Percentiles rank a stretch among this genome's conserved stretches.
phyloP scores from a whole-genome alignment of 2,888 invertebrate genomes.

The Dilophus febrilis region DNA sequence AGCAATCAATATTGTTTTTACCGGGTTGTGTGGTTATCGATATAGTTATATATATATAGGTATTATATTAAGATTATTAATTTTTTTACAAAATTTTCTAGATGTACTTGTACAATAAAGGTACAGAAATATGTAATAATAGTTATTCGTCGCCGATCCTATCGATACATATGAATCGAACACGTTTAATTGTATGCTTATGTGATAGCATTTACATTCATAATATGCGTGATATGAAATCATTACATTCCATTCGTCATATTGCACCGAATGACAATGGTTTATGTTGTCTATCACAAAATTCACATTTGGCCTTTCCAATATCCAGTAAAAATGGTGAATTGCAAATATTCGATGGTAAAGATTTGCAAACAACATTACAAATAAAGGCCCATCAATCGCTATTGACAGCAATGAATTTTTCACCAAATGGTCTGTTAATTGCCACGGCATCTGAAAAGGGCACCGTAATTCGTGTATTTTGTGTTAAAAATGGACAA shows the following conservation, averaged over 20 bases:
- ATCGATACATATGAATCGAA: constrained; percentile 28
- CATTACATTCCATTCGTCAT: constrained; percentile 26
- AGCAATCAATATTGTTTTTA: too few species aligned
- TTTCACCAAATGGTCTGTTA: constrained; percentile 25
- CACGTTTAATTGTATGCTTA: constrained; percentile 22
- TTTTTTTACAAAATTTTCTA: constrained; percentile 2
- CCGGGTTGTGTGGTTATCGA: too few species aligned
- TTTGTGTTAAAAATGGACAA: constrained; percentile 28
- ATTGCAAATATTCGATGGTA: constrained; percentile 26
- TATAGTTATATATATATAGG: too few species aligned
- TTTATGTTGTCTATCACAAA: constrained; percentile 25
- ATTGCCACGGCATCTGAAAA: constrained; percentile 29
- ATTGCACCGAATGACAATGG: constrained; percentile 25
- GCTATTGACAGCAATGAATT: constrained; percentile 24
- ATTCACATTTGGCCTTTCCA: constrained; percentile 29
- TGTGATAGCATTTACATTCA: constrained; percentile 29
- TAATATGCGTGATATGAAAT: constrained; percentile 29
- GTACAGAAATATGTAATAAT: constrained; percentile 29
- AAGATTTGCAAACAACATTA: constrained; percentile 19
- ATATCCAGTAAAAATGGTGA: constrained; percentile 19
- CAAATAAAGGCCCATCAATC: constrained; percentile 27
- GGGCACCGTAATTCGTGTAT: constrained; percentile 30
- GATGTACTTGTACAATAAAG: constrained; percentile 25
- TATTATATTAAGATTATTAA: constrained; percentile 1
- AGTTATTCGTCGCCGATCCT: constrained; percentile 27